phyloP scores from a whole-genome alignment of 2,113 vertebrate species.

The Syrmaticus mikado region DNA sequence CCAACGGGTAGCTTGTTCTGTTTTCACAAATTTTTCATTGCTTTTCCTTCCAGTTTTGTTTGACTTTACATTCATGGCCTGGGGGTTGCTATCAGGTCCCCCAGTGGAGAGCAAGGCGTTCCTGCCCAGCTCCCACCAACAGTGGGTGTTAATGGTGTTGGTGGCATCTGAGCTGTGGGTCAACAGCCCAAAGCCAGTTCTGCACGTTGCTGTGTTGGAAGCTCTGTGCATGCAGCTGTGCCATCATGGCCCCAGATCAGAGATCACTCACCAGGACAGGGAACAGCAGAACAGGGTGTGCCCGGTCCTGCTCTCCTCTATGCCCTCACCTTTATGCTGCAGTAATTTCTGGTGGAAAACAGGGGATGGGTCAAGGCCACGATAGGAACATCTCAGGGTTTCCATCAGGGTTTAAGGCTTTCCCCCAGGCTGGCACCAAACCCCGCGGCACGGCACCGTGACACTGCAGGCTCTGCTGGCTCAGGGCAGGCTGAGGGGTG shows the following conservation, averaged over 20 bases:
- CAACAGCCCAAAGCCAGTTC: fast-evolving
- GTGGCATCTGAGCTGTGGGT: neutral
- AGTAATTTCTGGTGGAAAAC: neutral
- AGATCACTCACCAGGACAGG: no score
- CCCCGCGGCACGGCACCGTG: fast-evolving
- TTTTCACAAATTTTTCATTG: fast-evolving
- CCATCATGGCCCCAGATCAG: neutral
- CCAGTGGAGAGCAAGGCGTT: fast-evolving
- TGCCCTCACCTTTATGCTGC: neutral
- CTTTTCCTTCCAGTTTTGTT: neutral
- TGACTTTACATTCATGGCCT: neutral
- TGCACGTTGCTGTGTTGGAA: neutral
- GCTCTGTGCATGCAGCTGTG: neutral
- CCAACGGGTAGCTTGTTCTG: neutral
- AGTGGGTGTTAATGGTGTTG: neutral
- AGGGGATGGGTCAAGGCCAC: neutral
- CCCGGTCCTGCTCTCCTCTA: neutral
- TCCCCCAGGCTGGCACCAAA: fast-evolving
- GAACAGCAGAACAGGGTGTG: neutral
- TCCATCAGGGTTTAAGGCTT: neutral
- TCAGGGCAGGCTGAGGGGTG: neutral
- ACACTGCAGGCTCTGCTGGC: neutral
- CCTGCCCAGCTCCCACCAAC: neutral
- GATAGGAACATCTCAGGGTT: neutral
- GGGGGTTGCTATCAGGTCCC: fast-evolving